A percentile compares a stretch with the other conserved stretches of the same genome.
These are phyloP conservation scores for Xyrauchen texanus DNA, from an alignment of 2,113 vertebrate species.

Conservation along the genomic window DNA sequence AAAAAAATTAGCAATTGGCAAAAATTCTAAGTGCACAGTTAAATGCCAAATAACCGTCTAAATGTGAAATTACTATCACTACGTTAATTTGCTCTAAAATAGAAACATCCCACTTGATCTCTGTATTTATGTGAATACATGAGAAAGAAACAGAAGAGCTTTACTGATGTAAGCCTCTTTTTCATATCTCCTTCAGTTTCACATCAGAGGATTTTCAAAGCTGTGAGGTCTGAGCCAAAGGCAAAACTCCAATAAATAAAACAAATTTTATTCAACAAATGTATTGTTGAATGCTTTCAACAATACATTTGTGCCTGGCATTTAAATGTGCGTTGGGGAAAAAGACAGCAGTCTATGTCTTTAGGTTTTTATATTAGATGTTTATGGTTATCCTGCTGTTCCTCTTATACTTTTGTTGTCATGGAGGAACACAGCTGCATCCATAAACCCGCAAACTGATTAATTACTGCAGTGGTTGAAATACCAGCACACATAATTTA, in stretches of 20 bases:
- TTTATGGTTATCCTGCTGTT: neutral
- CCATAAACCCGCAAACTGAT: neutral
- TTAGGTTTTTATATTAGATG: neutral
- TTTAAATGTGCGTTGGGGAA: neutral
- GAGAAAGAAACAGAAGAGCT: conserved; percentile 23
- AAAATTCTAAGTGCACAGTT: neutral
- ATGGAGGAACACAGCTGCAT: neutral
- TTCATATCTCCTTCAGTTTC: conserved; percentile 55
- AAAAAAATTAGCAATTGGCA: no score
- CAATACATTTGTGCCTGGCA: conserved; percentile 32
- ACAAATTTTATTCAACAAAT: no score
- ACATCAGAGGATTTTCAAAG: conserved; percentile 56
- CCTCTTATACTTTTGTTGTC: neutral
- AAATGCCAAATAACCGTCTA: no score
- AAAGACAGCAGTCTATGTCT: neutral
- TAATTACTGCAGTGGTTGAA: neutral
- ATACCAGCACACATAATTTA: neutral
- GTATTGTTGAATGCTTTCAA: no score
- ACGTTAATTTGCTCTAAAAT: no score
- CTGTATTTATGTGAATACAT: neutral
- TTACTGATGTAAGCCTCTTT: conserved; percentile 48
- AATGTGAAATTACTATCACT: no score
- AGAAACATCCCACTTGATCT: no score
- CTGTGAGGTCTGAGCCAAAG: conserved; percentile 44
- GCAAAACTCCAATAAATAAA: conserved; percentile 44